Percentiles rank a stretch among this genome's conserved stretches.
Conservation (phyloP, 2,113 vertebrate species). For the Rafetus swinhoei region DNA sequence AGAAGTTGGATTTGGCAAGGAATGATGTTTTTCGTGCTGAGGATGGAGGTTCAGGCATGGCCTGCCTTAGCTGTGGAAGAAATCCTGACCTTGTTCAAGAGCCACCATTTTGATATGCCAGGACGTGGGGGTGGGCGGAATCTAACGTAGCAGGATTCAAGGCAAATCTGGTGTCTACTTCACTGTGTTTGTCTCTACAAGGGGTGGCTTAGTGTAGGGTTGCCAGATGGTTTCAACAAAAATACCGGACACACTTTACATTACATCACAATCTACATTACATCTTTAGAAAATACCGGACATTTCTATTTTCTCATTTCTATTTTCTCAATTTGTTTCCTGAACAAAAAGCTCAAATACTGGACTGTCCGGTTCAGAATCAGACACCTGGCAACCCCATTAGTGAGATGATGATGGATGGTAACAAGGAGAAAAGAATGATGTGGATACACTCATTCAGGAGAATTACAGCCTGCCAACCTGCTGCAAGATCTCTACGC, state of each 20-base stretch:
- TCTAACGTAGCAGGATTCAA: background rate
- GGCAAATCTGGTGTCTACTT: background rate
- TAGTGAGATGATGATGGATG: background rate
- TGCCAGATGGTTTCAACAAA: too few species aligned
- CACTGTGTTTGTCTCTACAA: background rate
- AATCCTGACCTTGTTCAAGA: background rate
- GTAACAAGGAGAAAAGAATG: background rate
- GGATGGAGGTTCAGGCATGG: background rate
- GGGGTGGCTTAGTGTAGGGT: background rate
- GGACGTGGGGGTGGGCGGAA: background rate
- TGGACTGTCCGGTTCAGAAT: too few species aligned
- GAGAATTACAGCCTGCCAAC: background rate
- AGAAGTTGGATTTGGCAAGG: constrained; percentile 7
- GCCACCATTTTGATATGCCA: background rate
- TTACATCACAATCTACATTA: too few species aligned
- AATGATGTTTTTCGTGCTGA: background rate
- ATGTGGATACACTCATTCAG: background rate
- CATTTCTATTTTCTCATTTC: too few species aligned
- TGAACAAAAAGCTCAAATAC: too few species aligned
- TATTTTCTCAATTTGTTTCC: too few species aligned
- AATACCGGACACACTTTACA: too few species aligned
- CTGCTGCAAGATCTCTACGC: background rate
- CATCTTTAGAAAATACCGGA: too few species aligned
- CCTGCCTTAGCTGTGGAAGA: background rate
- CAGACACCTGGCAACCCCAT: too few species aligned